Evolutionary conservation across 1,140 invertebrate species (phyloP).

Genomic region (Scylla paramamosain): DNA sequence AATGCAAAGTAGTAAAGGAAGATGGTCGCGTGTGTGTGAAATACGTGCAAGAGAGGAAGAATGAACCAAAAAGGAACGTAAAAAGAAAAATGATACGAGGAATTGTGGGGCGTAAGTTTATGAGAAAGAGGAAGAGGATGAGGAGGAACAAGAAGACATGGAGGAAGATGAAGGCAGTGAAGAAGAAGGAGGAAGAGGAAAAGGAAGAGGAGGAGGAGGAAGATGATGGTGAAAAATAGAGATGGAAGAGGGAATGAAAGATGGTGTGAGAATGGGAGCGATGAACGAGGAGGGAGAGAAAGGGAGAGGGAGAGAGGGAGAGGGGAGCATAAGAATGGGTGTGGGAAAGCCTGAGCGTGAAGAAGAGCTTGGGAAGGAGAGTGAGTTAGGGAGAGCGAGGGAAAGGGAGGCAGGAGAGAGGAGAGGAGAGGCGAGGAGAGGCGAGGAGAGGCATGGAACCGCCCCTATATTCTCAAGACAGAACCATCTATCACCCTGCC

Average conservation of each 20-base stretch:
- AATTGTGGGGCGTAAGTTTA: too few species aligned
- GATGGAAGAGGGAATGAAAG: neutral
- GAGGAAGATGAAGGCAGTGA: neutral
- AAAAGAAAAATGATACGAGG: too few species aligned
- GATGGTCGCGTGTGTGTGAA: too few species aligned
- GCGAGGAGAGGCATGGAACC: neutral
- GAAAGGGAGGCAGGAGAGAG: neutral
- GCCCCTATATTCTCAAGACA: neutral
- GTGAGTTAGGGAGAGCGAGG: neutral
- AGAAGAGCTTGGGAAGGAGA: neutral
- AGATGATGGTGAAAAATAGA: neutral
- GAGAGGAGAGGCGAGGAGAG: neutral
- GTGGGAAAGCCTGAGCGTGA: neutral
- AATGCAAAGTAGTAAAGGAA: too few species aligned
- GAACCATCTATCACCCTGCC: neutral
- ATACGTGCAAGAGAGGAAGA: too few species aligned
- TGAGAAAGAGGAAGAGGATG: too few species aligned
- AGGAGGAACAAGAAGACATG: too few species aligned
- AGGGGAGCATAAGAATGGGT: neutral
- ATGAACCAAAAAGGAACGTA: too few species aligned
- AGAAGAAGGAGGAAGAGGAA: neutral
- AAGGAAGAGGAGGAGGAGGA: neutral
- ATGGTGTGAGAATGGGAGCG: neutral
- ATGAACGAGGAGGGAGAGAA: too few species aligned
- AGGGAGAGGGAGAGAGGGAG: neutral